phyloP scores from a whole-genome alignment of 2,888 invertebrate genomes.

The Clistopyga incitator region DNA sequence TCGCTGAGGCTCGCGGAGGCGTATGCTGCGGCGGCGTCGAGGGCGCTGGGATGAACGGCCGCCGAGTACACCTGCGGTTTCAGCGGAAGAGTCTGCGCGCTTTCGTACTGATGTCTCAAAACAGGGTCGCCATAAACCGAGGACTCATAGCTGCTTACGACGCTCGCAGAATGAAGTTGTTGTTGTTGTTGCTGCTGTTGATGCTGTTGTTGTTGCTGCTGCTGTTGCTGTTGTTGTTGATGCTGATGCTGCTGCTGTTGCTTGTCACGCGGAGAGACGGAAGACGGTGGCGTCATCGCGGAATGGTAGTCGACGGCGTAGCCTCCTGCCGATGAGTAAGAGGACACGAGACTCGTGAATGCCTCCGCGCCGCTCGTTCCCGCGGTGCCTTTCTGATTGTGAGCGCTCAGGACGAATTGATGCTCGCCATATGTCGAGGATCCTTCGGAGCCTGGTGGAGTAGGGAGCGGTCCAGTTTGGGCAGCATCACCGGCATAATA shows the following conservation, averaged over 20 bases:
- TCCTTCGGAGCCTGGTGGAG: conserved; percentile 95
- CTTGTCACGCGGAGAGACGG: conserved; percentile 96
- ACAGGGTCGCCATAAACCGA: conserved; percentile 85
- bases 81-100: conserved; percentile 90
- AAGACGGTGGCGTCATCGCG: conserved; percentile 98
- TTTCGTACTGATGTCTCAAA: conserved; percentile 85
- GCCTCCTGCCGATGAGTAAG: conserved; percentile 85
- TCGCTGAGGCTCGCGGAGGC: conserved; percentile 87
- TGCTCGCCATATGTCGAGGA: conserved; percentile 90
- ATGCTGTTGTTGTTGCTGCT: conserved; percentile 88
- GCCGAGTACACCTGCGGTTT: conserved; percentile 95
- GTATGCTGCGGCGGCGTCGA: conserved; percentile 88
- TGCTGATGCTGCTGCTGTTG: conserved; percentile 87
- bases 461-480: conserved; percentile 92
- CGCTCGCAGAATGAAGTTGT: conserved; percentile 84
- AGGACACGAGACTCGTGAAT: conserved; percentile 87
- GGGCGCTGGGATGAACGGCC: conserved; percentile 84
- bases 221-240: conserved; percentile 80
- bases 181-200: conserved; percentile 83
- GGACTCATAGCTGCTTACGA: conserved; percentile 88
- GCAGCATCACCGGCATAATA: conserved; percentile 82
- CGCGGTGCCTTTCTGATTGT: conserved; percentile 80
- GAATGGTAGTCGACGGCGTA: conserved; percentile 94
- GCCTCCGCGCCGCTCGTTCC: conserved; percentile 84
- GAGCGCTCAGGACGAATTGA: conserved; percentile 85